Evolutionary conservation across 2,888 invertebrate genomes (phyloP).

Genomic region (Chaetoderma sp.): DNA sequence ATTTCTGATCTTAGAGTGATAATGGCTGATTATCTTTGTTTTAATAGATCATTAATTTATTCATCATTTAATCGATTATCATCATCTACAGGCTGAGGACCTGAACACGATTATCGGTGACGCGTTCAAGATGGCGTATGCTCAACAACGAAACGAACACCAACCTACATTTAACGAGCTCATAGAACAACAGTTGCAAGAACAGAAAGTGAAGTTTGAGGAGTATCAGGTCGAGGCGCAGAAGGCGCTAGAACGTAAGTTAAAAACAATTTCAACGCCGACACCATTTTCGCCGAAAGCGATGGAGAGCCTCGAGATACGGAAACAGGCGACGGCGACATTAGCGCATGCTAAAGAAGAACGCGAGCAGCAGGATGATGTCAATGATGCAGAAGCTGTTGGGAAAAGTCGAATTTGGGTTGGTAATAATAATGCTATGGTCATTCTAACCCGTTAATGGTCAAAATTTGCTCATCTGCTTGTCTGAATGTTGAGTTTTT

Average conservation of each 20-base stretch:
- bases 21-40: background rate
- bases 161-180: constrained; percentile 67
- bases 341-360: constrained; percentile 26
- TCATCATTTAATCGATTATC: background rate
- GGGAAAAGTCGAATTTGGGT: constrained; percentile 36
- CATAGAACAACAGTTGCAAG: constrained; percentile 62
- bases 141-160: constrained; percentile 75
- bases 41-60: background rate
- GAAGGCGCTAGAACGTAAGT: constrained; percentile 50
- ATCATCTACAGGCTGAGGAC: constrained; percentile 82
- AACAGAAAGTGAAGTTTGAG: constrained; percentile 55
- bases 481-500: too few relatives aligned
- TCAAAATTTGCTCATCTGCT: too few relatives aligned
- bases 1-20: too few relatives aligned
- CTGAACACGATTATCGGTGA: constrained; percentile 87
- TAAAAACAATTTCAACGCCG: constrained; percentile 62
- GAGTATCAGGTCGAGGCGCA: constrained; percentile 58
- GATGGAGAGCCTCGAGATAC: constrained; percentile 56
- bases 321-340: constrained; percentile 45
- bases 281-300: constrained; percentile 55
- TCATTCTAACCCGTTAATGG: too few relatives aligned
- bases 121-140: constrained; percentile 93
- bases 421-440: constrained; percentile 56
- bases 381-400: constrained; percentile 15
- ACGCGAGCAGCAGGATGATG: constrained; percentile 10